Conservation (phyloP, 1,140 invertebrate genomes). For the Eubasilissa regina region DNA sequence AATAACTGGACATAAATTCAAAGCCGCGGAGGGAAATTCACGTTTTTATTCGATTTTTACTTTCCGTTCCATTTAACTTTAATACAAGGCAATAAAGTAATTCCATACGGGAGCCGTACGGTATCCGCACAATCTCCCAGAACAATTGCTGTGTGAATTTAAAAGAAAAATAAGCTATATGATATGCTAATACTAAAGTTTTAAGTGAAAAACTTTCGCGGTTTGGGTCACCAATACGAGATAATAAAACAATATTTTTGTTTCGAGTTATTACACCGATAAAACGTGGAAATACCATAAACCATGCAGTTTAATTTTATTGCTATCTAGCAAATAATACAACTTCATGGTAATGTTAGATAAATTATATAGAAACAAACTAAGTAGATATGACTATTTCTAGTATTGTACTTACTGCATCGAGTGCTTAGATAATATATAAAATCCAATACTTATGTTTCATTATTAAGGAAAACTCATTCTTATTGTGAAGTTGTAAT, state of each 20-base stretch:
- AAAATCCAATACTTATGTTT: too few relatives aligned
- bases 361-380: too few relatives aligned
- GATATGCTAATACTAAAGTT: conserved; percentile 23
- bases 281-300: not conserved
- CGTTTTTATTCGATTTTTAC: conserved; percentile 51
- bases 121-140: not conserved
- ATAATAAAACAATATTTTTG: conserved; percentile 16
- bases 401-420: too few relatives aligned
- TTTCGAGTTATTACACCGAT: not conserved
- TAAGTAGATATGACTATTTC: too few relatives aligned
- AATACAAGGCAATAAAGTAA: conserved; percentile 56
- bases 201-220: conserved; percentile 32
- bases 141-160: conserved; percentile 17
- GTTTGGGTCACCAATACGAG: not conserved
- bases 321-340: too few relatives aligned
- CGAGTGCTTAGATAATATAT: too few relatives aligned
- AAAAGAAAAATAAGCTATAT: conserved; percentile 2
- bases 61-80: conserved; percentile 54
- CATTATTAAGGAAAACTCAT: too few relatives aligned
- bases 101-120: conserved; percentile 24
- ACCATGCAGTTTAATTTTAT: not conserved
- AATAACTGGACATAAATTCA: conserved; percentile 47
- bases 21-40: conserved; percentile 14
- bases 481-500: too few relatives aligned
- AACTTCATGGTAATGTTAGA: too few relatives aligned